Evolutionary conservation across 1,140 invertebrate species (phyloP).

Genomic region (Proales similis): DNA sequence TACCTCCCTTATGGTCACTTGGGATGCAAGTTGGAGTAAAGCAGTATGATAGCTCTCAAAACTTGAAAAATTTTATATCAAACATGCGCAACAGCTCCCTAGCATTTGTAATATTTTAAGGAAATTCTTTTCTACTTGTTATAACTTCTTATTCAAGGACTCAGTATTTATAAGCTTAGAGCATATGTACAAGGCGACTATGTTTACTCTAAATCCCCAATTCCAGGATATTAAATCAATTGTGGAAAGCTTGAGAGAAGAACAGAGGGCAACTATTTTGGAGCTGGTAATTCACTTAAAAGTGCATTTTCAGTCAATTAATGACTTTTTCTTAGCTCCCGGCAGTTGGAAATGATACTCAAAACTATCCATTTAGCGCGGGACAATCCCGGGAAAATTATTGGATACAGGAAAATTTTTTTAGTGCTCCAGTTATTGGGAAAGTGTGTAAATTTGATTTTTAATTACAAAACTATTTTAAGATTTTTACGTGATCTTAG

Average conservation of each 20-base stretch:
- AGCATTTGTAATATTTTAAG: constrained; percentile 24
- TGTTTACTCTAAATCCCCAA: constrained; percentile 25
- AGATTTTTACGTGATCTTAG: constrained; percentile 5
- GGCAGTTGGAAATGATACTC: constrained; percentile 33
- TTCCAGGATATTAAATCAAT: not conserved
- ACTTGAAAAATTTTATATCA: constrained; percentile 35
- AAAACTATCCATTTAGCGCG: constrained; percentile 33
- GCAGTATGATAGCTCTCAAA: constrained; percentile 44
- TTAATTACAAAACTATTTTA: not conserved
- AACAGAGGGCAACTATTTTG: constrained; percentile 7
- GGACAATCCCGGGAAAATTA: constrained; percentile 10
- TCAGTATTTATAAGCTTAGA: constrained; percentile 23
- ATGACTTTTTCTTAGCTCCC: not conserved
- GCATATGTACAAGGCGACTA: constrained; percentile 23
- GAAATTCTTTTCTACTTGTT: not conserved
- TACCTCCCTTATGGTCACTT: constrained; percentile 56
- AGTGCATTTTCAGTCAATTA: not conserved
- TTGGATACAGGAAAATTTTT: constrained; percentile 37
- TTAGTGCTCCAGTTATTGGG: constrained; percentile 13
- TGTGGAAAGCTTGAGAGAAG: constrained; percentile 3
- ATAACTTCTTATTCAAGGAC: not conserved
- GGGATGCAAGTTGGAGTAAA: constrained; percentile 56
- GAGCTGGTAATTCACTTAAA: constrained; percentile 8
- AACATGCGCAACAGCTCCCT: constrained; percentile 1
- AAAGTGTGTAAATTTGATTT: constrained; percentile 2